Base-by-base conservation (phyloP, 2,888 invertebrate species). In the Machimus rusticus region DNA sequence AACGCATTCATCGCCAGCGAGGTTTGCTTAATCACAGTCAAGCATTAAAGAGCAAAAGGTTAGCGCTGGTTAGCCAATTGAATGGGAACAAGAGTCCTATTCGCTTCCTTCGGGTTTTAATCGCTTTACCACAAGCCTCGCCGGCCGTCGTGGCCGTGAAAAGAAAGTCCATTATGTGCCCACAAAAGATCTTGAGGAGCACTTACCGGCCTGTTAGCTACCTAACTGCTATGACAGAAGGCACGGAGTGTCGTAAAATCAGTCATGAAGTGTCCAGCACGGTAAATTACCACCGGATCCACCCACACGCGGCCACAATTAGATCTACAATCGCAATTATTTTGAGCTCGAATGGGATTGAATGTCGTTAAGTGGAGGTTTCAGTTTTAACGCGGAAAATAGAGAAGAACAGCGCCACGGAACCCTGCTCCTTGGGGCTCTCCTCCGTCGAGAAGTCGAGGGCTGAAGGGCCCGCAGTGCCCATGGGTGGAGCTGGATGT, bases 161-260 rank as follows among this genome's bases (percentile, higher is more conserved):
- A 57, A 66, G 82, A 82, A 82, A 82, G 82, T 82, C 66, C 66
- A 82, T 82, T 82, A 82, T 82, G 82, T 66, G 82, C 82, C 57
- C 34, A 82, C 82, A 82, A 82, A 82, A 66, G 82, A 82, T 34
- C 82, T 55, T 37, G 57, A 66, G 82, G 28, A 31, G 66, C 66
- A 23, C 51, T 34, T 43, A 51, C 51, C 8, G 34, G 34, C 81
- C 43, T 46, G 74, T 43, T 86, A 74, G 74, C 86, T 79, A 74
- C 77, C 81, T 88, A 87, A 86, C 86, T 86, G 87, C 84, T 86
- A 87, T 86, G 81, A 86, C 86, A 84, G 88, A 86, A 87, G 86
- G 86, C 87, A 84, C 81, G 84, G 79, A 86, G 86, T 88, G 87
- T 88, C 87, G 87, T 88, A 88, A 88, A 88, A 88, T 88, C 88